Base-by-base conservation (phyloP, 2,888 invertebrate genomes). In the Hypena proboscidalis region DNA sequence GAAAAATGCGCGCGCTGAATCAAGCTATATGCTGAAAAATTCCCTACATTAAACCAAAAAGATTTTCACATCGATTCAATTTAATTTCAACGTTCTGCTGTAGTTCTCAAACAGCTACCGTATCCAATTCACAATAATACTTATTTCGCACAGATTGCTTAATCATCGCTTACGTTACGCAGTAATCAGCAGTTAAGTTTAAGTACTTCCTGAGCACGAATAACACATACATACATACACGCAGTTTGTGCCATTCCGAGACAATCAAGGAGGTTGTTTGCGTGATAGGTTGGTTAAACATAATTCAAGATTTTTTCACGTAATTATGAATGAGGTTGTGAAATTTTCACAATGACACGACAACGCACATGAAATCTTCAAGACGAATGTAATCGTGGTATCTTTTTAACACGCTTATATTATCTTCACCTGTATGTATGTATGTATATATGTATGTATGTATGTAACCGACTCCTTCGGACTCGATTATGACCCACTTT, bases 281-380 rank as follows among this genome's bases (percentile, higher is more conserved):
- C 40, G 40, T 40, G 33, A 40, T 40, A 40, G 37, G 36, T 36
- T 26, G 26, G 14, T 38, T 25, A 33, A 33, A 25, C 50, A 45
- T 58, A 59, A 61, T 70, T 70, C 63, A 52, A 66, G 58, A 68
- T 23, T 25, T 20, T 39, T 39, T 25, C n/a, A 14, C 1, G 14
- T 26, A 21, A 21, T 39, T 20, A 20, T 7, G n/a, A 5, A 8
- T 17, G 23, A 38, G 19, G 15, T 31, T 31, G 6, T 6, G 31
- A 31, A 23, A 38, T 17, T 23, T 31, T 5, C 2, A 27, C 14
- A 6, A 7, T 19, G 4, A 7, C 9, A 17, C 34, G 7, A n/a
- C n/a, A n/a, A n/a, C n/a, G n/a, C n/a, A n/a, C n/a, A n/a, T n/a
- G n/a, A n/a, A n/a, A n/a, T n/a, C n/a, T n/a, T n/a, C n/a, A n/a